Percentiles rank a stretch among this genome's conserved stretches.
phyloP scores from a whole-genome alignment of 35 echinoderm and acorn worm genomes.

The Lytechinus variegatus region DNA sequence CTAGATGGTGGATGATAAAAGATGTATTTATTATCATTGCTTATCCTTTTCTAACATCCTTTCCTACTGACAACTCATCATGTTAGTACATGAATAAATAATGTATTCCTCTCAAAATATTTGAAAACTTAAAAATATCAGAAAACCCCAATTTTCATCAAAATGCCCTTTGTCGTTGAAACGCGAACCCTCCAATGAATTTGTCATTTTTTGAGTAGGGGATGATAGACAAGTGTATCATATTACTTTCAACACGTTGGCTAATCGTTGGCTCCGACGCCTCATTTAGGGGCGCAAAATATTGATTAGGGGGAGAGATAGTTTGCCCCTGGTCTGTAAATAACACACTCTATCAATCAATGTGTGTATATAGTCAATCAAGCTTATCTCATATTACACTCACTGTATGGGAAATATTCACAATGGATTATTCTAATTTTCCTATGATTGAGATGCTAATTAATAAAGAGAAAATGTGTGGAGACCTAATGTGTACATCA shows the following conservation, averaged over 20 bases:
- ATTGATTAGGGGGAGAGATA: constrained; percentile 31
- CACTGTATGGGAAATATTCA: background rate
- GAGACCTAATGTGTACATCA: too few species aligned
- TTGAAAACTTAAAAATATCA: too few species aligned
- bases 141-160: background rate
- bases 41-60: too few species aligned
- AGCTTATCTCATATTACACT: background rate
- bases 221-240: constrained; percentile 1
- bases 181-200: background rate
- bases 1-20: too few species aligned
- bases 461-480: too few species aligned
- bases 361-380: background rate
- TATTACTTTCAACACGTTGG: constrained; percentile 8
- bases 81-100: too few species aligned
- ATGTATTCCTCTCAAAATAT: too few species aligned
- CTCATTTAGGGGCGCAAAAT: constrained; percentile 39
- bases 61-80: too few species aligned
- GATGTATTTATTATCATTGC: too few species aligned
- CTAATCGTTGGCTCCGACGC: constrained; percentile 8
- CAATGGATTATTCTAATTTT: background rate
- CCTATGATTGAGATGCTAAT: too few species aligned
- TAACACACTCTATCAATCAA: background rate
- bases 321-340: background rate
- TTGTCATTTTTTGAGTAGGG: background rate
- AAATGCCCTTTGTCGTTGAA: background rate